Conservation (phyloP, 2,888 invertebrate genomes). For the Caenorhabditis zanzibari region DNA sequence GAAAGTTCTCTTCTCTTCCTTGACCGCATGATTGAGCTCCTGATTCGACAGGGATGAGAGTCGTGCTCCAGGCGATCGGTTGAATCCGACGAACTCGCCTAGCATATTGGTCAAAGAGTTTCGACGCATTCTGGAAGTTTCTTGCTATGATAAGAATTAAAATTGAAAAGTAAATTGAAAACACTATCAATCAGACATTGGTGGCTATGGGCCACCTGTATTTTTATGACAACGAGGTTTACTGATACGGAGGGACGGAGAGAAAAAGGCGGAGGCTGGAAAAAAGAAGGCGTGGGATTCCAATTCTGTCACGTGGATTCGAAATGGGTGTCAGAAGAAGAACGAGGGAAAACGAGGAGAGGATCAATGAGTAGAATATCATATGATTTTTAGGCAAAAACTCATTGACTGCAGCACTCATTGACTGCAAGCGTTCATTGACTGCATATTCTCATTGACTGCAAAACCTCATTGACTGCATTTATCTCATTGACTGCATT, state of each 20-base stretch:
- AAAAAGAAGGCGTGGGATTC: conserved; percentile 46
- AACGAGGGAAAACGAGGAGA: conserved; percentile 44
- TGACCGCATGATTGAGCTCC: conserved; percentile 59
- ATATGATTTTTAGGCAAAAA: conserved; percentile 12
- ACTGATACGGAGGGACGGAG: conserved; percentile 32
- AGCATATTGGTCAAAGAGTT: conserved; percentile 76
- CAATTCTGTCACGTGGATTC: conserved; percentile 49
- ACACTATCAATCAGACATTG: conserved; percentile 58
- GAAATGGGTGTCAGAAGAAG: conserved; percentile 38
- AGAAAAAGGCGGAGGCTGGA: conserved; percentile 45
- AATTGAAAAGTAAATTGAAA: conserved; percentile 34
- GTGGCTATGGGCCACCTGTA: conserved; percentile 25
- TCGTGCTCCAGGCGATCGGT: conserved; percentile 75
- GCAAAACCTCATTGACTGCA: too few species aligned
- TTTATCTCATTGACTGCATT: too few species aligned
- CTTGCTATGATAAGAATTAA: not conserved
- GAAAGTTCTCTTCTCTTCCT: conserved; percentile 55
- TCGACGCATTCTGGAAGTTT: conserved; percentile 62
- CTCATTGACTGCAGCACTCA: too few species aligned
- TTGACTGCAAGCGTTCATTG: too few species aligned
- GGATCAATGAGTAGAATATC: conserved; percentile 49
- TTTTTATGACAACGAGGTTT: conserved; percentile 30
- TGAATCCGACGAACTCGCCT: conserved; percentile 78
- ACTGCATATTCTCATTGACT: not conserved
- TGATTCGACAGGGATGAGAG: conserved; percentile 53